These are phyloP conservation scores for Rhinogobio ventralis DNA, from an alignment of 2,797 vertebrate genomes.

Conservation along the genomic window DNA sequence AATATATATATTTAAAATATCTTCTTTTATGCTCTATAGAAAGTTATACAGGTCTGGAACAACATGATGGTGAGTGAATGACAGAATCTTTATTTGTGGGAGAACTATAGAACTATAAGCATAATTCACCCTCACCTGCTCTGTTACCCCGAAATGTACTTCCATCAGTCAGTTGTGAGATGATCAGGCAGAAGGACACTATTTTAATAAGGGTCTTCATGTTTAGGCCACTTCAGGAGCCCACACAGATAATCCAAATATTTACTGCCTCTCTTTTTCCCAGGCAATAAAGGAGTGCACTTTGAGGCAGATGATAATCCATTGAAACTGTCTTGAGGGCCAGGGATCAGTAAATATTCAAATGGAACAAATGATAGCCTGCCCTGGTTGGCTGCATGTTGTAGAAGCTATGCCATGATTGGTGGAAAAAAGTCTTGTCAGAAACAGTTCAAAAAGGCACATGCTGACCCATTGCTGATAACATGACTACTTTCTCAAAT, in stretches of 20 bases:
- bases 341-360: conserved; percentile 53
- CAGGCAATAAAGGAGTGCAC: conserved; percentile 1
- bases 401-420: neutral
- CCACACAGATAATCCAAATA: conserved; percentile 20
- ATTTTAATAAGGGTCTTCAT: conserved; percentile 70
- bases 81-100: neutral
- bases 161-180: conserved; percentile 66
- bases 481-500: neutral
- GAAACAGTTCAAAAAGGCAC: neutral
- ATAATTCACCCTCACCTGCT: conserved; percentile 68
- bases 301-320: neutral
- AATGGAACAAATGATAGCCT: neutral
- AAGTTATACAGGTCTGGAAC: neutral
- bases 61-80: neutral
- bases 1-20: neutral
- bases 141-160: conserved; percentile 66
- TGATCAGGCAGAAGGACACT: conserved; percentile 71
- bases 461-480: neutral
- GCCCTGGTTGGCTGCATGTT: neutral
- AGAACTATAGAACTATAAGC: neutral
- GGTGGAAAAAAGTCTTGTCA: neutral
- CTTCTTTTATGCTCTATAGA: neutral
- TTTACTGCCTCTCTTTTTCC: conserved; percentile 7
- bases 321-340: conserved; percentile 29
- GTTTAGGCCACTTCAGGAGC: conserved; percentile 2